Conservation (phyloP, 2,888 invertebrate species). For the Caenorhabditis auriculariae region DNA sequence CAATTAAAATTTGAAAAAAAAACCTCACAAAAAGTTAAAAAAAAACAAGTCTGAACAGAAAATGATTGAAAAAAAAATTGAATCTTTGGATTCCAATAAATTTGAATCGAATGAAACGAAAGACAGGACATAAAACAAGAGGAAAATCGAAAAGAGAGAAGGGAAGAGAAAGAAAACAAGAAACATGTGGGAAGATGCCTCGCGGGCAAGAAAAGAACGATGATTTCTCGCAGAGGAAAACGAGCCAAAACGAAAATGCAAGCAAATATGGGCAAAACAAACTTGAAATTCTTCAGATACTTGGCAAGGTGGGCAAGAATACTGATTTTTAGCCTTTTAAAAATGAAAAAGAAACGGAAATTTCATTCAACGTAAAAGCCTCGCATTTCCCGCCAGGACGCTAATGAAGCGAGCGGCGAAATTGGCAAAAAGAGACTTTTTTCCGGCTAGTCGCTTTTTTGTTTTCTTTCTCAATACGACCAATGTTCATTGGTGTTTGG, state of each 20-base stretch:
- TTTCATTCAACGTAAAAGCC: no score
- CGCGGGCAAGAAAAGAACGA: background rate
- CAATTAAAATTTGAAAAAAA: no score
- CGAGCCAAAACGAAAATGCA: background rate
- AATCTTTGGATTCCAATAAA: no score
- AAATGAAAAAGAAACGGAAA: no score
- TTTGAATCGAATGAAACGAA: no score
- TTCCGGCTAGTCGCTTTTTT: no score
- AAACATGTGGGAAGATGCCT: background rate
- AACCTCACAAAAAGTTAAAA: background rate
- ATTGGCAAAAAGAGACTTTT: no score
- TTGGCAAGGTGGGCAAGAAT: background rate
- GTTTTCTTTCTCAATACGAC: no score
- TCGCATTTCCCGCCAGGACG: no score
- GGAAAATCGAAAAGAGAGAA: constrained; percentile 1
- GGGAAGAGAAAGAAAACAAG: background rate
- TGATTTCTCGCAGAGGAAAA: background rate
- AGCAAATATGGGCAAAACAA: background rate
- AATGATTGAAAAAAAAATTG: background rate
- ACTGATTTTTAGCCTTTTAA: no score
- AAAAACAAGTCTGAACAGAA: background rate
- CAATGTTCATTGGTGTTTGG: no score
- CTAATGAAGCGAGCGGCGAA: no score
- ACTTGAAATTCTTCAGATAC: background rate
- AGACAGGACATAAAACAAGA: background rate